These are phyloP conservation scores for Cotesia chilonis DNA, from an alignment of 1,140 invertebrate species.

Conservation along the genomic window DNA sequence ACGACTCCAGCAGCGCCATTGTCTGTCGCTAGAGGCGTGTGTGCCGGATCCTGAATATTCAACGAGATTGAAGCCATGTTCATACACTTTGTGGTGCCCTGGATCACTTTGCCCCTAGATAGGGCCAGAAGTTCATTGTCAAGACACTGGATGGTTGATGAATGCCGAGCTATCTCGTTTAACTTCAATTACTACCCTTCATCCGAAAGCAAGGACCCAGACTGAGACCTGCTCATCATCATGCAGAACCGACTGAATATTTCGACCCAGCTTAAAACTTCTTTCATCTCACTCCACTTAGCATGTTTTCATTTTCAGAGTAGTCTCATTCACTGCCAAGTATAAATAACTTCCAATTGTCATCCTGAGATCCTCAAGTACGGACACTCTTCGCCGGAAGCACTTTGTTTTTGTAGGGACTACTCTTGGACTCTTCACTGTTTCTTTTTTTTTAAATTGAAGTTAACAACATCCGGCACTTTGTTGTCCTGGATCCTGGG, in stretches of 20 bases:
- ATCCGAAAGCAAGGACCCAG: conserved; percentile 22
- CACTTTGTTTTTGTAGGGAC: conserved; percentile 2
- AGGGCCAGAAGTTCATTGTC: conserved; percentile 50
- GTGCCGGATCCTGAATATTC: conserved; percentile 17
- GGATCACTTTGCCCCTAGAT: too few relatives aligned
- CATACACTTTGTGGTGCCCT: too few relatives aligned
- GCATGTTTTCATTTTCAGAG: neutral
- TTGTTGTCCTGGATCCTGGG: too few relatives aligned
- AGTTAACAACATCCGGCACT: too few relatives aligned
- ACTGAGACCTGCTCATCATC: conserved; percentile 6
- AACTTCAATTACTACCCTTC: conserved; percentile 56
- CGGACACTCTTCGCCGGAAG: neutral
- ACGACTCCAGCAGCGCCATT: conserved; percentile 54
- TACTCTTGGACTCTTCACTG: neutral
- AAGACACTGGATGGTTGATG: conserved; percentile 46
- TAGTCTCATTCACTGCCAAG: neutral
- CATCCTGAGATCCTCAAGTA: neutral
- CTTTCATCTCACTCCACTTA: neutral
- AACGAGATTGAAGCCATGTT: conserved; percentile 18
- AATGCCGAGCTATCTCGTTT: conserved; percentile 58
- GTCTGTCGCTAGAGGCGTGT: conserved; percentile 49
- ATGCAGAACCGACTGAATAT: neutral
- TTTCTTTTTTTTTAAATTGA: too few relatives aligned
- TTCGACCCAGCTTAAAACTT: conserved; percentile 26
- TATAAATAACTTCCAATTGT: neutral